phyloP scores from a whole-genome alignment of 1,140 invertebrate genomes.

The Neodiprion virginianus region DNA sequence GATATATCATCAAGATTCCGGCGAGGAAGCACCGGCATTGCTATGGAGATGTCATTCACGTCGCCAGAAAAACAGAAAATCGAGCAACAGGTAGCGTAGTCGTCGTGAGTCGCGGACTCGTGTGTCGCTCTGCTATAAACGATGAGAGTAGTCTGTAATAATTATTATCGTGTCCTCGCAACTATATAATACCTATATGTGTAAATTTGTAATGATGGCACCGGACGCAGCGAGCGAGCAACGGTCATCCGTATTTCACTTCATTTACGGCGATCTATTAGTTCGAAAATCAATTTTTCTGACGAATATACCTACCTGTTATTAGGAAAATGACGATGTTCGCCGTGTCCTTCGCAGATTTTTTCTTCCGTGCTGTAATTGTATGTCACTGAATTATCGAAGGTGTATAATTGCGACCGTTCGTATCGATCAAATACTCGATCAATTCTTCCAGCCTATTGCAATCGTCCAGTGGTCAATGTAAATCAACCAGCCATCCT shows the following conservation, averaged over 20 bases:
- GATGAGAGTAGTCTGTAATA: neutral
- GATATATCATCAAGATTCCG: constrained; percentile 66
- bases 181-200: too few relatives aligned
- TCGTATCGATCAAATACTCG: neutral
- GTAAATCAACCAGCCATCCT: neutral
- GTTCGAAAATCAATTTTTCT: too few relatives aligned
- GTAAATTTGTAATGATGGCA: too few relatives aligned
- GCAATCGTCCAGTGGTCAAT: neutral
- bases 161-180: too few relatives aligned
- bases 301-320: too few relatives aligned
- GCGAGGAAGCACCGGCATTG: constrained; percentile 67
- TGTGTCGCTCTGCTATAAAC: neutral
- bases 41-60: constrained; percentile 76
- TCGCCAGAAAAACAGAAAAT: neutral
- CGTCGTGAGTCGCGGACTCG: neutral
- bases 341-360: neutral
- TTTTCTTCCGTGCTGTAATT: neutral
- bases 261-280: too few relatives aligned
- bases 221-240: too few relatives aligned
- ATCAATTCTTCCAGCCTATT: constrained; percentile 3
- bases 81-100: constrained; percentile 6
- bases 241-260: too few relatives aligned
- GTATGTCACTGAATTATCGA: neutral
- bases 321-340: too few relatives aligned
- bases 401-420: neutral